Base-by-base conservation (phyloP, 2,113 vertebrate genomes). In the Butastur rufipennis region DNA sequence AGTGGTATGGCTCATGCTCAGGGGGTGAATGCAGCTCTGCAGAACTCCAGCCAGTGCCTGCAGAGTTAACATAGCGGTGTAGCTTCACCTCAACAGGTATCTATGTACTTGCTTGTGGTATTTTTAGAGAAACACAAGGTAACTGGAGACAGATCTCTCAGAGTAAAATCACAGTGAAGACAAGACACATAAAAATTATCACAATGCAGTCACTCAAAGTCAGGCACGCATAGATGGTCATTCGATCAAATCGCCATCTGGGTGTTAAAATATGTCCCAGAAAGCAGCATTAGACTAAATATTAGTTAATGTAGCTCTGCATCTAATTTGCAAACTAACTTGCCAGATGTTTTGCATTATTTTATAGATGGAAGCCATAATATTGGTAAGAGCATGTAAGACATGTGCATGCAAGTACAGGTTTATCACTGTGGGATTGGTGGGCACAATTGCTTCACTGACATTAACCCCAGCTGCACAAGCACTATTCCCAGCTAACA, bases 1-100 rank as follows among this genome's bases (percentile, higher is more conserved):
- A 32, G 4, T 27, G 7, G 18, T 82, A 55, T 3, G 2, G 7
- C 6, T 12, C 4, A 1, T 36, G 17, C 13, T 59, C 0, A 0
- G 18, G 32, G 12, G 23, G 9, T 6, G 4, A 66, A 81, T 7
- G 21, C 18, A 52, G 23, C 8, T 53, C 53, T 52, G 63, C 21
- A 88, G 18, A 79, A n/a, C 6, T 50, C 38, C 52, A 71, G 16
- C 4, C 19, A 63, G 13, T 10, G 6, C 6, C 34, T 65, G 31
- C 47, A 20, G 32, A 67, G 16, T 65, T 74, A 82, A 66, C 13
- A 55, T 1, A 43, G 48, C 2, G 1, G 8, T 40, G 15, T 29
- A 56, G 36, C 26, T 81, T 77, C 16, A 20, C 25, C 34, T 78
- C 22, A 62, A 55, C 20, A 81, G 47, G 16, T 8, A 20, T 3